Conservation (phyloP, 2,888 invertebrate genomes). For the Teinopalpus imperialis region DNA sequence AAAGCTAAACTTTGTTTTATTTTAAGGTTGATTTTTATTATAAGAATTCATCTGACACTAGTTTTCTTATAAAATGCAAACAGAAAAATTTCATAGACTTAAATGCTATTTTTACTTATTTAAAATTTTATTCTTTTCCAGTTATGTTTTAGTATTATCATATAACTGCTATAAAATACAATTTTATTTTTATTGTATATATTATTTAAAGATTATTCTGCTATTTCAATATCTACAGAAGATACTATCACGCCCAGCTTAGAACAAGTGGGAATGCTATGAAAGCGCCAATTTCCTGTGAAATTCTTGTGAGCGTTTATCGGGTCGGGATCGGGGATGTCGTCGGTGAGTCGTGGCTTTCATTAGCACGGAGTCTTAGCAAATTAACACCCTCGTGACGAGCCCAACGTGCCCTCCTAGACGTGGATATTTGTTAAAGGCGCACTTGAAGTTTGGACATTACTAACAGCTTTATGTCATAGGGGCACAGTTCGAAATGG, state of each 20-base stretch:
- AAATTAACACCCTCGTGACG: conserved; percentile 76
- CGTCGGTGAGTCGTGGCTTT: conserved; percentile 71
- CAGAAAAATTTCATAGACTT: too few relatives aligned
- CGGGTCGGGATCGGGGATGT: conserved; percentile 59
- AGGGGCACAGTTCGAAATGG: not conserved
- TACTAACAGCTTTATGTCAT: not conserved
- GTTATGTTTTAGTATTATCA: too few relatives aligned
- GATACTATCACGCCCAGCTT: conserved; percentile 43
- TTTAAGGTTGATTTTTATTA: too few relatives aligned
- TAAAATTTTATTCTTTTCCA: too few relatives aligned
- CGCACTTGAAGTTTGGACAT: conserved; percentile 15
- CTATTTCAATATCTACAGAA: too few relatives aligned
- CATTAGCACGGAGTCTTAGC: conserved; percentile 74
- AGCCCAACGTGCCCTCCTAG: conserved; percentile 37
- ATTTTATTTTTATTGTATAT: too few relatives aligned
- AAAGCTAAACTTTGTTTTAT: too few relatives aligned
- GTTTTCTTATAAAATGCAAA: too few relatives aligned
- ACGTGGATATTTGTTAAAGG: conserved; percentile 28
- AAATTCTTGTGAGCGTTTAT: conserved; percentile 69
- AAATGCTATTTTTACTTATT: too few relatives aligned
- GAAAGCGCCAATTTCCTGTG: conserved; percentile 75
- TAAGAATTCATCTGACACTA: too few relatives aligned
- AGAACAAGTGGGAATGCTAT: conserved; percentile 50
- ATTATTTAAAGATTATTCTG: too few relatives aligned
- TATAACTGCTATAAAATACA: too few relatives aligned